These are phyloP conservation scores for Chromis chromis DNA, from an alignment of 2,797 vertebrate genomes.

Conservation along the genomic window DNA sequence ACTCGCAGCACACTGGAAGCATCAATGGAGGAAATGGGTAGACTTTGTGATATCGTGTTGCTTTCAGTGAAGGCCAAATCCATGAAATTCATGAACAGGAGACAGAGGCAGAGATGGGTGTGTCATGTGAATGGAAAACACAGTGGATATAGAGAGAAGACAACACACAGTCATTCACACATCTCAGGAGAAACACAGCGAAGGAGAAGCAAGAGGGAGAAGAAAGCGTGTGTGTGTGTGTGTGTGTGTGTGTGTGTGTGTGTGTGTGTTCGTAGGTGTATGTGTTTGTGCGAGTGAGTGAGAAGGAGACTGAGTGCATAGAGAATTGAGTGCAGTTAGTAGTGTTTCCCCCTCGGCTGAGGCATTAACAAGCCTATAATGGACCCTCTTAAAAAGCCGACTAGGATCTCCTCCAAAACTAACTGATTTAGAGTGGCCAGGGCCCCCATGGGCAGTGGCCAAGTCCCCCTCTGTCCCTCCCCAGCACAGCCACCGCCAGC, in stretches of 20 bases:
- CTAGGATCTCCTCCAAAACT: conserved; percentile 90
- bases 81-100: conserved; percentile 61
- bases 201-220: conserved; percentile 27
- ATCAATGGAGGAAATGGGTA: conserved; percentile 59
- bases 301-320: conserved; percentile 70
- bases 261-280: conserved; percentile 35
- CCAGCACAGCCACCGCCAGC: conserved; percentile 78
- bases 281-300: conserved; percentile 44
- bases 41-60: conserved; percentile 54
- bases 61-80: conserved; percentile 58
- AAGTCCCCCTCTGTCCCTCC: conserved; percentile 78
- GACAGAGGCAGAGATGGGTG: conserved; percentile 45
- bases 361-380: conserved; percentile 89
- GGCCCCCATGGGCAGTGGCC: conserved; percentile 82
- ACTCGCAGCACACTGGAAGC: conserved; percentile 37
- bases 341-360: conserved; percentile 83
- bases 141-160: conserved; percentile 29
- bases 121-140: conserved; percentile 42
- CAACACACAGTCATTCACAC: conserved; percentile 27
- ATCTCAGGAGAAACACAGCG: conserved; percentile 45
- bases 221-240: conserved; percentile 36
- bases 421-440: conserved; percentile 87
- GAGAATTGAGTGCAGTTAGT: conserved; percentile 82
- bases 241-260: conserved; percentile 27
- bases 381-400: conserved; percentile 85